These are phyloP conservation scores for Sitodiplosis mosellana DNA, from an alignment of 1,140 invertebrate species.

Conservation along the genomic window DNA sequence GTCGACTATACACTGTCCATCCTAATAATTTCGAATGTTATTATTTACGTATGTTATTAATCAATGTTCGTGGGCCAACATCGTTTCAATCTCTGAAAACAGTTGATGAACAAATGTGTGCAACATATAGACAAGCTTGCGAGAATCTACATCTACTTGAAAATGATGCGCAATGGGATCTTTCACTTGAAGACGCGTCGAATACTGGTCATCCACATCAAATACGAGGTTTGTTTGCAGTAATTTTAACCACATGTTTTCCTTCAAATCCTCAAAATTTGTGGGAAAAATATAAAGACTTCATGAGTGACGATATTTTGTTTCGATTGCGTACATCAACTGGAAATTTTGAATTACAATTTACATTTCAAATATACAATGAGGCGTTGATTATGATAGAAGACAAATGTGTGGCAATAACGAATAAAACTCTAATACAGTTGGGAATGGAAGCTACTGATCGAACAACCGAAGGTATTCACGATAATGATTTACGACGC, in stretches of 20 bases:
- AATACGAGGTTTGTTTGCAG: conserved; percentile 25
- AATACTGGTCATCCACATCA: conserved; percentile 16
- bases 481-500: too few relatives aligned
- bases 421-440: too few relatives aligned
- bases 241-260: conserved; percentile 17
- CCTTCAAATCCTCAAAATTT: conserved; percentile 14
- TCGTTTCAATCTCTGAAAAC: conserved; percentile 23
- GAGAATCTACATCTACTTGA: conserved; percentile 18
- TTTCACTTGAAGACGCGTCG: conserved; percentile 15
- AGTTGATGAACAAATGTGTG: conserved; percentile 19
- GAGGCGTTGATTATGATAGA: too few relatives aligned
- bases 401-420: too few relatives aligned
- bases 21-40: conserved; percentile 22
- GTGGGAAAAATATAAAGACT: conserved; percentile 19
- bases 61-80: conserved; percentile 21
- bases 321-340: too few relatives aligned
- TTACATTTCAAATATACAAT: too few relatives aligned
- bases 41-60: conserved; percentile 22
- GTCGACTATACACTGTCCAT: conserved; percentile 23
- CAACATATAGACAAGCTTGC: conserved; percentile 23
- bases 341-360: too few relatives aligned
- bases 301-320: conserved; percentile 11
- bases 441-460: too few relatives aligned
- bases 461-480: too few relatives aligned
- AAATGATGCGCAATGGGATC: conserved; percentile 19